Evolutionary conservation across 2,113 vertebrate species (phyloP).

Genomic region (Myiozetetes cayanensis): DNA sequence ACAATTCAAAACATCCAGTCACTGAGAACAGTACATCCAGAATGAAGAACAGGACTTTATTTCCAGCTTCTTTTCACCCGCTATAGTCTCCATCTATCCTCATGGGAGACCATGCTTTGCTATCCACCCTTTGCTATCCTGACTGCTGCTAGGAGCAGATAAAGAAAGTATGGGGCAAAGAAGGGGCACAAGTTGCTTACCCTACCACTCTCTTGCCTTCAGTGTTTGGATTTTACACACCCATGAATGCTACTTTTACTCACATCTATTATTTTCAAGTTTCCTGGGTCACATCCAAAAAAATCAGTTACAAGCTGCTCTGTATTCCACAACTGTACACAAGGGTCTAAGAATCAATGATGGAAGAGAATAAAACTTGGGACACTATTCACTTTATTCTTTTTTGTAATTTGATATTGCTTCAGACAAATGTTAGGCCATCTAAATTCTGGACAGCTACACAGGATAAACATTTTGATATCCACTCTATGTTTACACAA

Average conservation of each 20-base stretch:
- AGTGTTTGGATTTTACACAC: neutral
- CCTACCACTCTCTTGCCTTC: neutral
- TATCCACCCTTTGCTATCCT: neutral
- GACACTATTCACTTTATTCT: neutral
- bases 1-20: neutral
- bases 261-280: neutral
- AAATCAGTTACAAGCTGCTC: accelerated
- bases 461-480: neutral
- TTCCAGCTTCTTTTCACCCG: neutral
- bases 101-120: neutral
- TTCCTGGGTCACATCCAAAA: neutral
- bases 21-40: neutral
- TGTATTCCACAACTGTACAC: neutral
- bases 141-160: neutral
- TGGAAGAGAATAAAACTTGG: neutral
- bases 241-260: neutral
- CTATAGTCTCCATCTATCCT: neutral
- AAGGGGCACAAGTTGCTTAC: neutral
- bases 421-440: neutral
- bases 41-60: neutral
- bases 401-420: neutral
- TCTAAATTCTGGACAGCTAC: neutral
- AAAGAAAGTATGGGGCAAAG: neutral
- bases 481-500: neutral
- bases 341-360: neutral